Evolutionary conservation across 2,113 vertebrate genomes (phyloP).

Genomic region (Erpornis zantholeuca): DNA sequence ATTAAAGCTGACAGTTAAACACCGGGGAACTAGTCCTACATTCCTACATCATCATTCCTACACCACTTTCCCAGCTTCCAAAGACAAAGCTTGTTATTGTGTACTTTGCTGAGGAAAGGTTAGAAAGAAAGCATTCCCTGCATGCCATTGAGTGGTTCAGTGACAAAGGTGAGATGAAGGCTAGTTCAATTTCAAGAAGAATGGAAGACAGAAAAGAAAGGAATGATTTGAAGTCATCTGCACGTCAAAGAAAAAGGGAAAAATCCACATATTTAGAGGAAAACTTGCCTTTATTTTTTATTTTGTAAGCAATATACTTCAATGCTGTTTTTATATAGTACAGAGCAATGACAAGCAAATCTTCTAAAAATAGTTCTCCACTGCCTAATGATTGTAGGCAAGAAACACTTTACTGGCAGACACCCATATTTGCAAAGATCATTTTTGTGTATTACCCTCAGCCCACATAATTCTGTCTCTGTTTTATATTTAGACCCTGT

Average conservation of each 20-base stretch:
- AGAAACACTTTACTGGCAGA: not conserved
- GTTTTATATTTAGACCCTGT: not conserved
- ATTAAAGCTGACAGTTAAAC: not conserved
- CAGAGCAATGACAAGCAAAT: not conserved
- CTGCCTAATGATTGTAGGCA: not conserved
- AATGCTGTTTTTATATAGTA: not conserved
- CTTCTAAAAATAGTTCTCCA: not conserved
- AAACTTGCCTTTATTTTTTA: not conserved
- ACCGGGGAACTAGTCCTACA: not conserved
- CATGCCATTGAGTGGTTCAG: not conserved
- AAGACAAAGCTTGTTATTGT: not conserved
- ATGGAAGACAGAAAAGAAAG: not conserved
- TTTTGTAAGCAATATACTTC: not conserved
- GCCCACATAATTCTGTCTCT: not conserved
- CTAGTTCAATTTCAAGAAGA: not conserved
- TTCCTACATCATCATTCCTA: not conserved
- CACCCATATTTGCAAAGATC: not conserved
- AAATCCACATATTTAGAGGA: not conserved
- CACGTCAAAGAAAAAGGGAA: not conserved
- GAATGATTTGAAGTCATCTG: not conserved
- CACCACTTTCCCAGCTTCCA: not conserved
- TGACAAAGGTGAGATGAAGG: not conserved
- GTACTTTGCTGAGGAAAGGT: not conserved
- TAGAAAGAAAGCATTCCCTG: not conserved
- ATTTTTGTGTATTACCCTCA: not conserved